A percentile compares a stretch with the other conserved stretches of the same genome.
Conservation (phyloP, 2,797 vertebrate species). For the Spondyliosoma cantharus region DNA sequence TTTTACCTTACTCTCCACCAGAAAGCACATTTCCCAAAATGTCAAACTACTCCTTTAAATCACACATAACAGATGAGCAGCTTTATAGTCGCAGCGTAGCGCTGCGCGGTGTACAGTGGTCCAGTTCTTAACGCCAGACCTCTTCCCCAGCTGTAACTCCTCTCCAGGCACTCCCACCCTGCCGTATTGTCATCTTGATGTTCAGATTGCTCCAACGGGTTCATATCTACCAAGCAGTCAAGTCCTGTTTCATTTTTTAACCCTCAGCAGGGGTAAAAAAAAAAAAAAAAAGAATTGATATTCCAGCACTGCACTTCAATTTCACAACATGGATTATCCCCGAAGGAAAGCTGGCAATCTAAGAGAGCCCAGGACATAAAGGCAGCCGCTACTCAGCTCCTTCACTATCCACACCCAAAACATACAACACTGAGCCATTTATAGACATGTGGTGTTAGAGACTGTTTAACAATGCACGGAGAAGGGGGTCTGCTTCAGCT, state of each 20-base stretch:
- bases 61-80: neutral
- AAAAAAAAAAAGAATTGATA: constrained; percentile 70
- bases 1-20: neutral
- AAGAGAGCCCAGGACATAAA: constrained; percentile 67
- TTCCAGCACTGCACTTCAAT: constrained; percentile 79
- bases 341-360: constrained; percentile 75
- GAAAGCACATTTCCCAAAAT: constrained; percentile 17
- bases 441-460: constrained; percentile 41
- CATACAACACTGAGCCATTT: constrained; percentile 46
- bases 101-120: neutral
- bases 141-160: constrained; percentile 28
- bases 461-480: constrained; percentile 33
- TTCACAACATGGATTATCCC: constrained; percentile 82
- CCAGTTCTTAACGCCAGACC: constrained; percentile 14
- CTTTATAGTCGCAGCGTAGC: neutral
- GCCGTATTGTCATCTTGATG: constrained; percentile 62
- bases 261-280: constrained; percentile 43
- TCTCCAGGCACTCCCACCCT: constrained; percentile 36
- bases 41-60: constrained; percentile 13
- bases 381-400: constrained; percentile 50
- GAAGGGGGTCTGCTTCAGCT: constrained; percentile 1
- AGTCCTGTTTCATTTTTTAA: constrained; percentile 69
- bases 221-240: constrained; percentile 66
- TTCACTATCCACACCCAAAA: constrained; percentile 54
- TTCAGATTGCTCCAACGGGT: constrained; percentile 65